phyloP scores from a whole-genome alignment of 2,888 invertebrate species.

The Thyatira batis region DNA sequence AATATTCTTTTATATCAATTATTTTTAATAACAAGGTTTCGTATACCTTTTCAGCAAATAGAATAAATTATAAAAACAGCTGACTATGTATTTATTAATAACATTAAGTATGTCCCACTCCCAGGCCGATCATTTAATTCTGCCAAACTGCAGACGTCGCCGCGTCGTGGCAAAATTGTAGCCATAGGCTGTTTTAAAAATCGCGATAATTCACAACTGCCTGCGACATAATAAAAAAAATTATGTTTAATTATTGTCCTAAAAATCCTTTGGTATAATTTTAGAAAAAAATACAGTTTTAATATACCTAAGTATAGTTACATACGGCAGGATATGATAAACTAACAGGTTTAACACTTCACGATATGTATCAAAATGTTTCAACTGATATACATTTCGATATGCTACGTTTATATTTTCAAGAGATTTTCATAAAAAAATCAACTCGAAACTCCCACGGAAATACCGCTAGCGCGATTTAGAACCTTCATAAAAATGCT shows the following conservation, averaged over 20 bases:
- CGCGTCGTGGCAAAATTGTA: too few relatives aligned
- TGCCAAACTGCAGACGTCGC: too few relatives aligned
- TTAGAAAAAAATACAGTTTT: too few relatives aligned
- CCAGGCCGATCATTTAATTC: too few relatives aligned
- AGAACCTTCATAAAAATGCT: not conserved
- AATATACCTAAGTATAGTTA: too few relatives aligned
- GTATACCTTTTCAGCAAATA: not conserved
- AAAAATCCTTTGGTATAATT: not conserved
- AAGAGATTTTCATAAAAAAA: not conserved
- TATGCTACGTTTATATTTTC: not conserved
- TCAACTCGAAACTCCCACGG: not conserved
- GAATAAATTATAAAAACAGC: too few relatives aligned
- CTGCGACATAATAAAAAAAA: not conserved
- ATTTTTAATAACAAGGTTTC: not conserved
- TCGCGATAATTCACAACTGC: too few relatives aligned
- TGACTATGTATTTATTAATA: too few relatives aligned
- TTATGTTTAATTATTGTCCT: constrained; percentile 12
- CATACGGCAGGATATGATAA: not conserved
- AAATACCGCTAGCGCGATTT: not conserved
- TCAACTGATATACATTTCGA: not conserved
- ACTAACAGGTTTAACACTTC: not conserved
- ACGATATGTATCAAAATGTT: not conserved
- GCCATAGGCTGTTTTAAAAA: too few relatives aligned
- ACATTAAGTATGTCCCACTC: too few relatives aligned
- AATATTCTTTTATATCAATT: too few relatives aligned